Base-by-base conservation (phyloP, 2,797 vertebrate genomes). In the Betta splendens region DNA sequence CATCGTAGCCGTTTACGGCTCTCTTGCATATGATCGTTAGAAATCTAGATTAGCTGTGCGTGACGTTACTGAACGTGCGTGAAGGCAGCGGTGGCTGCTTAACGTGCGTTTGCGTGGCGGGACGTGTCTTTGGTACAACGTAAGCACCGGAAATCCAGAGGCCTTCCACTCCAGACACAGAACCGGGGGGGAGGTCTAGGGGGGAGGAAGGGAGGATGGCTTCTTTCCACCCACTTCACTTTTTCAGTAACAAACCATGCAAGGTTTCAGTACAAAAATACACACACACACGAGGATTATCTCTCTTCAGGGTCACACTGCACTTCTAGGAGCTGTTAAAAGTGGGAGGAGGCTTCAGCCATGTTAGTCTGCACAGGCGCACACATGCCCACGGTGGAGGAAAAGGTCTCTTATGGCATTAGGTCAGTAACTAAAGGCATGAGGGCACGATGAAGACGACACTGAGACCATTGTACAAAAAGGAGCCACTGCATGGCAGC, bases 51-150 rank as follows among this genome's bases (percentile, higher is more conserved):
- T 23, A 72, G 50, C 65, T 62, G 64, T 69, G 77, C 31, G 40
- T 65, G 51, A 57, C 31, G 68, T 75, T 50, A 58, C 12, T 65
- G 48, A 47, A 60, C 64, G 42, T 35, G 32, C 43, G 40, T 32
- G 59, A 65, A 36, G 6, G 17, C 23, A 32, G 16, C 20, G 11
- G 25, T 49, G 20, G 32, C 39, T 46, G 55, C 68, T 54, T 15
- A 49, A 39, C 38, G 56, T 65, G 32, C 58, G 60, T 62, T 33
- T 54, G 43, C 56, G 63, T 55, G 70, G 45, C 67, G 75, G 67
- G 68, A 72, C 71, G 66, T 54, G 35, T 91, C 90, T 93, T 92
- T 93, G 91, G 91, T 91, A 88, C 73, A 55, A 87, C 51, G 45
- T 60, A 68, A 87, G 85, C 84, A 88, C 72, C 75, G 40, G 59